A percentile compares a stretch with the other conserved stretches of the same genome.
Conservation (phyloP, 2,113 vertebrate genomes). For the Phaethon lepturus region DNA sequence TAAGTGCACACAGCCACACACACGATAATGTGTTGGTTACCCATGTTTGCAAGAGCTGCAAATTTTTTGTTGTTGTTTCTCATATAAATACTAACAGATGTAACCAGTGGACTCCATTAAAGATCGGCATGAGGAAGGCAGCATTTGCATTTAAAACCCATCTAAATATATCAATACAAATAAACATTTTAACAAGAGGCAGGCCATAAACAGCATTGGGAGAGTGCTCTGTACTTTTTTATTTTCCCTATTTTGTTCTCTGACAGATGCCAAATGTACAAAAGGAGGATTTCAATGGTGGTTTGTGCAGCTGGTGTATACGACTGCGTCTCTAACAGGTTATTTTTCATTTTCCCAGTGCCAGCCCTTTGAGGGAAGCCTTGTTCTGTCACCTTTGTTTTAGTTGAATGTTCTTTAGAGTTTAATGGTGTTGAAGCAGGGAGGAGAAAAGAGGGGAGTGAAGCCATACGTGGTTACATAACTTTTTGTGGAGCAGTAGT, state of each 20-base stretch:
- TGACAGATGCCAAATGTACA: neutral
- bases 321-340: neutral
- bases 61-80: constrained; percentile 60
- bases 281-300: neutral
- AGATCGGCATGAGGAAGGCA: neutral
- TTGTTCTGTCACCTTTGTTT: neutral
- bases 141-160: constrained; percentile 11
- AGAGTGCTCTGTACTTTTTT: neutral
- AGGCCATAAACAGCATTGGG: neutral
- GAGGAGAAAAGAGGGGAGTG: neutral
- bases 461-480: neutral
- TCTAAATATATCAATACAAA: constrained; percentile 49
- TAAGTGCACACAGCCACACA: constrained; percentile 3
- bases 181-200: constrained; percentile 33
- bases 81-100: constrained; percentile 62
- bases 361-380: neutral
- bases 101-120: constrained; percentile 1
- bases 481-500: neutral
- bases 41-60: constrained; percentile 67
- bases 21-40: constrained; percentile 47
- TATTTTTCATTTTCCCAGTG: neutral
- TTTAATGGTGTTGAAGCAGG: neutral
- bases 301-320: neutral
- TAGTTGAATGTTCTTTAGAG: neutral
- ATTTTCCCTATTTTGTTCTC: neutral